phyloP scores from a whole-genome alignment of 2,888 invertebrate species.

The Hermaeophaga mercurialis region DNA sequence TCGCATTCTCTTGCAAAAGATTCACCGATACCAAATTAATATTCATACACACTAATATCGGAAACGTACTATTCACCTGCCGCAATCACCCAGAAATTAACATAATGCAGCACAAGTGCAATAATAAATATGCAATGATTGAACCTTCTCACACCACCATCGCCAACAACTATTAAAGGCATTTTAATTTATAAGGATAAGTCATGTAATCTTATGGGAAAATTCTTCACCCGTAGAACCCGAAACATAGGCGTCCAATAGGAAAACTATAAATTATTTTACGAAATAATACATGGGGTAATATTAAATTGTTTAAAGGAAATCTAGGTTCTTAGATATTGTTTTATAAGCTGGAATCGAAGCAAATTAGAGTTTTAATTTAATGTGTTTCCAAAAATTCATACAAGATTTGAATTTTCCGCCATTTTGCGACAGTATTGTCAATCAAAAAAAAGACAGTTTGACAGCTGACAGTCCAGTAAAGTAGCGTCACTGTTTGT shows the following conservation, averaged over 20 bases:
- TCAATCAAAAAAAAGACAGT: no score
- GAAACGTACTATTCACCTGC: neutral
- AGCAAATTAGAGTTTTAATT: no score
- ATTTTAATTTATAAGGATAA: constrained; percentile 15
- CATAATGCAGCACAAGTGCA: constrained; percentile 15
- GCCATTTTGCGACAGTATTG: no score
- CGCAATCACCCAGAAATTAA: constrained; percentile 4
- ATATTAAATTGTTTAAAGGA: no score
- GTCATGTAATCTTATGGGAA: constrained; percentile 15
- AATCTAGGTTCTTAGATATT: no score
- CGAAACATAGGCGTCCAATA: neutral
- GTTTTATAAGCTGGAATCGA: no score
- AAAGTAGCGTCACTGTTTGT: no score
- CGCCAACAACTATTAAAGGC: constrained; percentile 8
- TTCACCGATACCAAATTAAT: neutral
- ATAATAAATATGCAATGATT: constrained; percentile 14
- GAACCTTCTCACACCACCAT: constrained; percentile 10
- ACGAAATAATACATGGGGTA: no score
- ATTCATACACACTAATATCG: constrained; percentile 6
- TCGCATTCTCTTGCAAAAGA: neutral
- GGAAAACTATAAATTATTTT: no score
- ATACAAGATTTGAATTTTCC: no score
- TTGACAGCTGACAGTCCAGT: no score
- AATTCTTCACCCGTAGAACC: neutral
- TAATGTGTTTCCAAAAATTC: no score